Percentiles rank a stretch among this genome's conserved stretches.
Conservation (phyloP, 2,797 vertebrate species). For the Crypturellus tataupa region DNA sequence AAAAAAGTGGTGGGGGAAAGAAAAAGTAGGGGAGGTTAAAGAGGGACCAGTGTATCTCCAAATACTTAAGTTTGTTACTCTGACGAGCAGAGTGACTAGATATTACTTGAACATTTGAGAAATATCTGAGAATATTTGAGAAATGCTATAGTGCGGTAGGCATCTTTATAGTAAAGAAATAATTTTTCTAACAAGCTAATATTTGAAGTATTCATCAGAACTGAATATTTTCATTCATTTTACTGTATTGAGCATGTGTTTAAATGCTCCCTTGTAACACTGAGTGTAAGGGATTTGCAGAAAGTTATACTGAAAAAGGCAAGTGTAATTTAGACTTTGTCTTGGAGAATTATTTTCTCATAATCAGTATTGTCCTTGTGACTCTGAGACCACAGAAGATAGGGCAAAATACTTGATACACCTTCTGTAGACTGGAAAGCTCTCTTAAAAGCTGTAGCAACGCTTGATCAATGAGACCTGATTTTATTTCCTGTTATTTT, state of each 20-base stretch:
- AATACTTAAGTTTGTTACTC: not conserved
- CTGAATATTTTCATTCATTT: not conserved
- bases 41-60: not conserved
- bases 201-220: not conserved
- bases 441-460: not conserved
- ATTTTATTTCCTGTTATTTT: not conserved
- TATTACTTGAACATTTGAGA: not conserved
- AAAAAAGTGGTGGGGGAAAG: fast-evolving
- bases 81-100: not conserved
- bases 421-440: not conserved
- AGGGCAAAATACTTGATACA: not conserved
- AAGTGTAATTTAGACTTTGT: not conserved
- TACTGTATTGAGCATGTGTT: fast-evolving
- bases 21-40: not conserved
- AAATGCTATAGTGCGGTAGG: not conserved
- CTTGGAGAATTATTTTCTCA: not conserved
- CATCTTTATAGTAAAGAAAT: not conserved
- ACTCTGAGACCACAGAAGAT: not conserved
- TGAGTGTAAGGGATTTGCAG: not conserved
- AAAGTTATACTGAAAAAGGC: not conserved
- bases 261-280: not conserved
- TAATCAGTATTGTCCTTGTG: not conserved
- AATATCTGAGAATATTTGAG: not conserved
- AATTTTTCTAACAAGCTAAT: not conserved
- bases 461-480: not conserved